Base-by-base conservation (phyloP, 2,113 vertebrate species). In the Fregetta grallaria region DNA sequence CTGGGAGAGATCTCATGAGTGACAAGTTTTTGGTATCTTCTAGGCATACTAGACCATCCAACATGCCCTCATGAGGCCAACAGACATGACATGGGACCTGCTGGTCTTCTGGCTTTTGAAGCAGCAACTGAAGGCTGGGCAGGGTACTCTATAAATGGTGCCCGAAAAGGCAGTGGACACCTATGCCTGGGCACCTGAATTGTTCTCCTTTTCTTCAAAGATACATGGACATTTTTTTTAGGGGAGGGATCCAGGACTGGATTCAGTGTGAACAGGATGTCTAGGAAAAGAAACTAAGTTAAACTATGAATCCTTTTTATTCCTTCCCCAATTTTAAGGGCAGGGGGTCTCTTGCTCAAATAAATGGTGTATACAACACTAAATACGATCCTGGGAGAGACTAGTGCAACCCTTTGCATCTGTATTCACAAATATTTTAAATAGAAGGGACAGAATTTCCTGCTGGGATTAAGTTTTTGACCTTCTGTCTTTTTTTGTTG, bases 151-250 rank as follows among this genome's bases (percentile, higher is more conserved):
- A 12, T 27, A 68, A 55, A 15, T 4, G 6, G 3, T 49, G 3
- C 17, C 25, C 75, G 32, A 38, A 58, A 55, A 59, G 16, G 19
- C 17, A 76, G 7, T 5, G 11, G 34, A 20, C 9, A 6, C 3
- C 5, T 16, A 6, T 19, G 16, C 20, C 38, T 52, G 29, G 45
- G 20, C 9, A 47, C 2, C 34, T 40, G 25, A 62, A 20, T 52
- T 63, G 27, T 5, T 34, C 10, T 76, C 8, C 5, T 84, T 61
- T 65, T 49, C 61, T 78, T 78, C 47, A 86, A 49, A 71, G n/a
- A 82, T 14, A 23, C 1, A 3, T 9, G 21, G 15, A 29, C 3
- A 21, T 1, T 0, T 40, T 71, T 62, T 84, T 65, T 9, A 40
- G 6, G 4, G 7, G 5, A 73, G 6, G 3, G 4, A 53, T 68